Evolutionary conservation across 1,140 invertebrate species (phyloP), one percentile per base, ranked within the genome.

Genomic region (Cydia pomonella): DNA sequence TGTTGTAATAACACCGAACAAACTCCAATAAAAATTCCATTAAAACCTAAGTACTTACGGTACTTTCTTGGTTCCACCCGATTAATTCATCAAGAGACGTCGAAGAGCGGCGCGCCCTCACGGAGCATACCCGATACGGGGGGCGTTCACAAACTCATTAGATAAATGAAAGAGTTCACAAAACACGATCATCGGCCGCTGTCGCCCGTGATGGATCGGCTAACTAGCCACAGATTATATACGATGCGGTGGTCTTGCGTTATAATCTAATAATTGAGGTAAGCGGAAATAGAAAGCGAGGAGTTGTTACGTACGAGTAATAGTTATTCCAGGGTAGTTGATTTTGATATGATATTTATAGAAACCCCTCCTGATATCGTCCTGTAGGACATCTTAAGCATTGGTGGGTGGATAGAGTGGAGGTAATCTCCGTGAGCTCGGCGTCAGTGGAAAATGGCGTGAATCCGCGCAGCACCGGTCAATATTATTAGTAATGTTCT

Each of bases 111-210:
- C 64, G 64, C 64, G 27, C 64, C 64, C 38, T 50, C 18, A 38
- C n/a, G 44, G 44, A 47, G 16, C 73, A 25, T 47, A 47, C 44
- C 25, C 53, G 73, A 74, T 78, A 78, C 81, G 77, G 73, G 77
- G 78, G 25, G 74, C 73, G 72, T 72, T 81, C 62, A 81, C 78
- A 82, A 88, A 87, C 88, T 90, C 88, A 91, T 91, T 91, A 92
- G 77, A 89, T 89, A 92, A 90, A 91, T 90, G 88, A 92, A 89
- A 89, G 90, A 90, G 90, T 90, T 88, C 85, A 84, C 80, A 82
- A 77, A 80, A 83, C 77, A 78, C 79, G 76, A 82, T 81, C 76
- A 86, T 82, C 87, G 83, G 82, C 78, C 79, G 76, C 76, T 69
- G 64, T 76, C 75, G 76, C 66, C 77, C 75, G 85, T 91, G 89